Evolutionary conservation across 2,888 invertebrate species (phyloP).

Genomic region (Arge pagana): DNA sequence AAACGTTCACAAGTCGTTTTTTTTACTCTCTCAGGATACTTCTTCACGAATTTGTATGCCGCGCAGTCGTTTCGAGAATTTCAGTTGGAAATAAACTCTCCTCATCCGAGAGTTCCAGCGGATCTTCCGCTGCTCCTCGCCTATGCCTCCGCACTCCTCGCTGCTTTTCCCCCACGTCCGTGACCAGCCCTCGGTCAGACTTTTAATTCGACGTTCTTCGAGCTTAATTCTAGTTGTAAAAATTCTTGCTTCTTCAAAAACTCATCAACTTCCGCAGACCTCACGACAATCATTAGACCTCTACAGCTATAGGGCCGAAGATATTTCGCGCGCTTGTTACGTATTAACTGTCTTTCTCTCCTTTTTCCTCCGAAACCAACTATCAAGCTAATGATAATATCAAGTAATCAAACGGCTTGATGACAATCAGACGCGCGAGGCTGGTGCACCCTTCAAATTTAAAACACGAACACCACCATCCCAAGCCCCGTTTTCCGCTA

Average conservation of each 20-base stretch:
- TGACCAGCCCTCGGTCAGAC: too few species aligned
- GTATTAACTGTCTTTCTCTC: too few species aligned
- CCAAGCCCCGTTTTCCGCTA: slow-evolving; percentile 40
- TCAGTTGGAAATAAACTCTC: slow-evolving; percentile 7
- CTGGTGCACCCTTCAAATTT: slow-evolving; percentile 50
- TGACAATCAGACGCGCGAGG: slow-evolving; percentile 48
- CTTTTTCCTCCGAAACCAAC: too few species aligned
- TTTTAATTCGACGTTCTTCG: too few species aligned
- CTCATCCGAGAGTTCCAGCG: too few species aligned
- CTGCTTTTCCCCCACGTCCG: too few species aligned
- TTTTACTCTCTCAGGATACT: slow-evolving; percentile 10
- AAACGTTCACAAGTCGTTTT: slow-evolving; percentile 5
- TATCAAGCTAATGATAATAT: slow-evolving; percentile 53
- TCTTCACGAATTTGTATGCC: slow-evolving; percentile 13
- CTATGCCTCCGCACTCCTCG: background rate
- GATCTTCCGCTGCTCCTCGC: background rate
- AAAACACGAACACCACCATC: slow-evolving; percentile 41
- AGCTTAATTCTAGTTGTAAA: too few species aligned
- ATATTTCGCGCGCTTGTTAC: too few species aligned
- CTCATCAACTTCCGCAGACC: too few species aligned
- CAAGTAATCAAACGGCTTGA: slow-evolving; percentile 50
- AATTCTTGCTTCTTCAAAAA: too few species aligned
- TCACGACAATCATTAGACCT: too few species aligned
- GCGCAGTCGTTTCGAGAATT: background rate
- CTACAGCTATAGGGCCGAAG: too few species aligned